Evolutionary conservation across 1,140 invertebrate genomes (phyloP).

Genomic region (Lanistes nyassanus): DNA sequence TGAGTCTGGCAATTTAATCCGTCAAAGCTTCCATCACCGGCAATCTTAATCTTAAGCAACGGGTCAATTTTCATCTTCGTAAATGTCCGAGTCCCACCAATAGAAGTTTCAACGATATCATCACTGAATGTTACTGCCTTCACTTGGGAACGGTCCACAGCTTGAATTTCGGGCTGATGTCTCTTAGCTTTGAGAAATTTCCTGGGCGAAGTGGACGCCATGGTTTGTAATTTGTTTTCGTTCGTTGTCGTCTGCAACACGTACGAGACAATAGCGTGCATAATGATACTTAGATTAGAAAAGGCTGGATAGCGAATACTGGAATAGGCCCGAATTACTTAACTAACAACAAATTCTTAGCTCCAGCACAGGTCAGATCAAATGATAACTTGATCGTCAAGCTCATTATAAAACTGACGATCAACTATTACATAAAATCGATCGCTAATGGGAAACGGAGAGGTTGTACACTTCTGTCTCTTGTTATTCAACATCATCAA

Average conservation of each 20-base stretch:
- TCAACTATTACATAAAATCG: too few relatives aligned
- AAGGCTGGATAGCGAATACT: not conserved
- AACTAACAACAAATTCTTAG: not conserved
- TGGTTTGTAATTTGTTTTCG: not conserved
- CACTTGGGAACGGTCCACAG: slow-evolving; percentile 14
- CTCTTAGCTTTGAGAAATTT: slow-evolving; percentile 26
- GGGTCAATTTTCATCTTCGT: slow-evolving; percentile 52
- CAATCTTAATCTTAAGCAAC: slow-evolving; percentile 37
- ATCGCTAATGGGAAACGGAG: too few relatives aligned
- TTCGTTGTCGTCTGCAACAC: slow-evolving; percentile 1
- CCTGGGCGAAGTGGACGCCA: slow-evolving; percentile 27
- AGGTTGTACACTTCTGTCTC: too few relatives aligned
- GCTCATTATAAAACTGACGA: not conserved
- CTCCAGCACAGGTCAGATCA: not conserved
- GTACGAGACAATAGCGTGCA: not conserved
- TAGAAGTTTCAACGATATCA: slow-evolving; percentile 60
- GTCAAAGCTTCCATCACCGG: slow-evolving; percentile 26
- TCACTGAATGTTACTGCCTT: slow-evolving; percentile 53
- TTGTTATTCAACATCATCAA: too few relatives aligned
- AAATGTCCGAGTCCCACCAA: slow-evolving; percentile 58
- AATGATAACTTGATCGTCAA: not conserved
- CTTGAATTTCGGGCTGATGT: slow-evolving; percentile 12
- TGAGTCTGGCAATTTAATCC: slow-evolving; percentile 29
- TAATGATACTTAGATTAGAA: not conserved
- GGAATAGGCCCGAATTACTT: not conserved